phyloP scores from a whole-genome alignment of 2,888 invertebrate species.

The Mesochorus sp. region DNA sequence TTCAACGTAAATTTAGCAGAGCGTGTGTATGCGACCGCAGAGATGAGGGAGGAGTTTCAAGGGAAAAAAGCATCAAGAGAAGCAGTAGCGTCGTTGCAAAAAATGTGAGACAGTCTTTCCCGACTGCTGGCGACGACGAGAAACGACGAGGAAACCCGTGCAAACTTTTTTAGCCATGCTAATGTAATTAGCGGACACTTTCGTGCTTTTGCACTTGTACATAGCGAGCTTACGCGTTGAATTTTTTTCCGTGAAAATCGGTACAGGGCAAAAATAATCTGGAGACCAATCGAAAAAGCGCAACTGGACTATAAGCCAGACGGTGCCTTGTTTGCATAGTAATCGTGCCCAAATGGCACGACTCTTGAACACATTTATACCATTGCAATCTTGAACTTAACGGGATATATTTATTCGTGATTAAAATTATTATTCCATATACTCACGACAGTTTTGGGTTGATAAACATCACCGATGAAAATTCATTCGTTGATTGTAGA shows the following conservation, averaged over 20 bases:
- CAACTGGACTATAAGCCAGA: slow-evolving; percentile 1
- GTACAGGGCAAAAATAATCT: background rate
- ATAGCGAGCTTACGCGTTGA: too few species aligned
- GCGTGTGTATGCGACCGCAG: background rate
- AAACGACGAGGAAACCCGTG: slow-evolving; percentile 32
- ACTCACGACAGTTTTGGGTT: background rate
- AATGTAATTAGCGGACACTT: slow-evolving; percentile 63
- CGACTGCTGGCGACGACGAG: too few species aligned
- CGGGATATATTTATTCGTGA: background rate
- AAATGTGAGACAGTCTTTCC: slow-evolving; percentile 16
- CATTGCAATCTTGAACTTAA: background rate
- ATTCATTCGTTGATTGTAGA: too few species aligned
- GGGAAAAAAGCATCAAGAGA: slow-evolving; percentile 10
- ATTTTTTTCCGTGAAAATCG: background rate
- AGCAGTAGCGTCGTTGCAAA: slow-evolving; percentile 13
- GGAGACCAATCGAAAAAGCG: slow-evolving; percentile 36
- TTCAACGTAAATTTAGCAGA: slow-evolving; percentile 39
- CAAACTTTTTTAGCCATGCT: slow-evolving; percentile 65
- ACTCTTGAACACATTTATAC: too few species aligned
- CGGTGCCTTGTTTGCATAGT: slow-evolving; percentile 2
- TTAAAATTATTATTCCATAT: background rate
- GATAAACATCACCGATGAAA: too few species aligned
- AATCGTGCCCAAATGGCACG: background rate
- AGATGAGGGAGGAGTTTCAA: background rate
- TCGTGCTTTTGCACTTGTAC: slow-evolving; percentile 29